These are phyloP conservation scores for Xylocampa areola DNA, from an alignment of 2,888 invertebrate species.

Conservation along the genomic window DNA sequence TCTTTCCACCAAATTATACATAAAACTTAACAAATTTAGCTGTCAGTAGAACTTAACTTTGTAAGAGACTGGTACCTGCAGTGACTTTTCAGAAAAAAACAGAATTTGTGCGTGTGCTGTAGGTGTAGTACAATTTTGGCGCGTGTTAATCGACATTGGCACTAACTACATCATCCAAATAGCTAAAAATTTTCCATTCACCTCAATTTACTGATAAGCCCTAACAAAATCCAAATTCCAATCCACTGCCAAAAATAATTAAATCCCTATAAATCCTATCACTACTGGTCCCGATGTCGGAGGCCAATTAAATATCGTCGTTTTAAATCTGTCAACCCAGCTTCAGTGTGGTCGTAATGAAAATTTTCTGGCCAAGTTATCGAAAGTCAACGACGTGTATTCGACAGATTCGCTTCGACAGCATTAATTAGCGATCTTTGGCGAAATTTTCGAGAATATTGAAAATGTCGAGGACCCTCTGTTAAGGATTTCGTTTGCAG, in stretches of 20 bases:
- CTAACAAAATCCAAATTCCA: slow-evolving; percentile 15
- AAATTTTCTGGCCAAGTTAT: slow-evolving; percentile 55
- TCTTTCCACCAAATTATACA: no score
- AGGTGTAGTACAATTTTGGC: no score
- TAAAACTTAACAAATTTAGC: no score
- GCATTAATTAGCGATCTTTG: slow-evolving; percentile 57
- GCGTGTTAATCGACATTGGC: neutral
- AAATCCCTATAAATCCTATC: slow-evolving; percentile 44
- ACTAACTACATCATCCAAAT: neutral
- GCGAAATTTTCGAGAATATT: slow-evolving; percentile 41
- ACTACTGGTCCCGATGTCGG: slow-evolving; percentile 38
- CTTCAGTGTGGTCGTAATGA: slow-evolving; percentile 50
- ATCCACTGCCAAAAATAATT: slow-evolving; percentile 43
- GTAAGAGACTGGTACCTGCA: no score
- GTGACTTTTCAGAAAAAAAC: slow-evolving; percentile 8
- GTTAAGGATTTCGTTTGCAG: slow-evolving; percentile 12
- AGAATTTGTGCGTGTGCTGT: no score
- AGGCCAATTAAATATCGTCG: slow-evolving; percentile 64
- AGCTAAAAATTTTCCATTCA: neutral
- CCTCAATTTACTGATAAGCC: slow-evolving; percentile 7
- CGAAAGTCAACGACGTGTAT: slow-evolving; percentile 52
- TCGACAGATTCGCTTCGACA: slow-evolving; percentile 48
- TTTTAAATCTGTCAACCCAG: slow-evolving; percentile 62
- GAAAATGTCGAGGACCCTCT: slow-evolving; percentile 32
- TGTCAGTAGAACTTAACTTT: no score